Evolutionary conservation across 1,140 invertebrate species (phyloP).

Genomic region (Andricus grossulariae): DNA sequence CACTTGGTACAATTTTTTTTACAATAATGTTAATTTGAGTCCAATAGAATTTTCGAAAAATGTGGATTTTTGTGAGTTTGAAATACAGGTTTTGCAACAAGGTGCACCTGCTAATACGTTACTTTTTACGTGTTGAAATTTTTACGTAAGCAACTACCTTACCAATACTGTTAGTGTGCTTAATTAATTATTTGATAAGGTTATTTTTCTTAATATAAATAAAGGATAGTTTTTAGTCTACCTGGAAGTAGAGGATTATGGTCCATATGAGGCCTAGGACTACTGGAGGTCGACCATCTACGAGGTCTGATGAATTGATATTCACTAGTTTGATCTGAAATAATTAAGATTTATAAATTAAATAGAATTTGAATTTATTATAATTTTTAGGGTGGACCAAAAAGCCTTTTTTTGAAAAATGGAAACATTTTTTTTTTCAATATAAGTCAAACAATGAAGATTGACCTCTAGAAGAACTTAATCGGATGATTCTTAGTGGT

Average conservation of each 20-base stretch:
- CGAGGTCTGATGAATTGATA: conserved; percentile 98
- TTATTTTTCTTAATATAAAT: conserved; percentile 8
- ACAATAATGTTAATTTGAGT: not conserved
- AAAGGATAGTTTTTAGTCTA: conserved; percentile 70
- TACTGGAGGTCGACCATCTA: conserved; percentile 97
- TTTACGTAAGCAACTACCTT: conserved; percentile 24
- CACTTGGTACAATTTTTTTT: not conserved
- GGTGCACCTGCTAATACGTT: not conserved
- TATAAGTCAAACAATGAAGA: no score
- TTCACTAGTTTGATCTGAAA: conserved; percentile 97
- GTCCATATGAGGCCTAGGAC: conserved; percentile 99
- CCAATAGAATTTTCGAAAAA: not conserved
- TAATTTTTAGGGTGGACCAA: no score
- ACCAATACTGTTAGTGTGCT: conserved; percentile 19
- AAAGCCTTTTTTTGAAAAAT: no score
- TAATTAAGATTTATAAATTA: conserved; percentile 39
- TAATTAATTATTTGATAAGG: not conserved
- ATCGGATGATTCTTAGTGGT: no score
- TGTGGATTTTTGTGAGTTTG: not conserved
- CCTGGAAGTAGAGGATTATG: conserved; percentile 99
- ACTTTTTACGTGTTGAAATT: not conserved
- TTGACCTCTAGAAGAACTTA: no score
- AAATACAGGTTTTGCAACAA: not conserved
- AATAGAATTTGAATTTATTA: not conserved
- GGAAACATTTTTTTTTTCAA: no score